These are phyloP conservation scores for Agrotis puta DNA, from an alignment of 2,888 invertebrate species.

Conservation along the genomic window DNA sequence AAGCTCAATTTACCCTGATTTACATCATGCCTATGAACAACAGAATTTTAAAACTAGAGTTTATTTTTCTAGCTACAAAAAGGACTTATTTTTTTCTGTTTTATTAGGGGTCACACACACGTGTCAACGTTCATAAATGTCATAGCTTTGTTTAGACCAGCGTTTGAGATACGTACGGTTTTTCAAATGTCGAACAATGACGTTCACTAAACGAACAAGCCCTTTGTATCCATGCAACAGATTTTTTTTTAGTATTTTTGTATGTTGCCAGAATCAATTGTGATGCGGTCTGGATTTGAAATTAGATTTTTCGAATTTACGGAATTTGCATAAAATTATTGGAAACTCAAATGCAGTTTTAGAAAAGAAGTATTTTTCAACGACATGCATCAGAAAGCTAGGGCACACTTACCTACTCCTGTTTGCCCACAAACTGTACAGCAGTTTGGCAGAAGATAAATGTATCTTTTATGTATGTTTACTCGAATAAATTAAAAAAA, in stretches of 20 bases:
- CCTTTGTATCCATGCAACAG: conserved; percentile 75
- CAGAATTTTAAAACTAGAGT: conserved; percentile 32
- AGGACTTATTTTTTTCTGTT: conserved; percentile 22
- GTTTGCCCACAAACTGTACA: no score
- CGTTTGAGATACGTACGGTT: conserved; percentile 79
- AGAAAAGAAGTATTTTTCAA: no score
- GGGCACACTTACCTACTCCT: no score
- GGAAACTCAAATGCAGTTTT: no score
- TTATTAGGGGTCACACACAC: conserved; percentile 71
- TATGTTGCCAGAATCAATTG: neutral
- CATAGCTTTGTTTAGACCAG: conserved; percentile 76
- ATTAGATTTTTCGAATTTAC: no score
- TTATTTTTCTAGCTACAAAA: conserved; percentile 14
- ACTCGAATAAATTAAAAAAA: no score
- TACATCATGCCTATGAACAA: conserved; percentile 24
- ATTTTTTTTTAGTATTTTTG: conserved; percentile 76
- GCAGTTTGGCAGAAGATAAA: no score
- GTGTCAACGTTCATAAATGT: conserved; percentile 84
- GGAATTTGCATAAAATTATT: no score
- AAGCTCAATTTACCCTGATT: conserved; percentile 45
- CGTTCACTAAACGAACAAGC: conserved; percentile 66
- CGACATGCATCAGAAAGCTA: no score
- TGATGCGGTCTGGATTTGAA: neutral
- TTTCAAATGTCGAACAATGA: conserved; percentile 82
- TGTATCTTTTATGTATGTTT: no score